Evolutionary conservation across 2,797 vertebrate species (phyloP).

Genomic region (Sebastes trivittatus): DNA sequence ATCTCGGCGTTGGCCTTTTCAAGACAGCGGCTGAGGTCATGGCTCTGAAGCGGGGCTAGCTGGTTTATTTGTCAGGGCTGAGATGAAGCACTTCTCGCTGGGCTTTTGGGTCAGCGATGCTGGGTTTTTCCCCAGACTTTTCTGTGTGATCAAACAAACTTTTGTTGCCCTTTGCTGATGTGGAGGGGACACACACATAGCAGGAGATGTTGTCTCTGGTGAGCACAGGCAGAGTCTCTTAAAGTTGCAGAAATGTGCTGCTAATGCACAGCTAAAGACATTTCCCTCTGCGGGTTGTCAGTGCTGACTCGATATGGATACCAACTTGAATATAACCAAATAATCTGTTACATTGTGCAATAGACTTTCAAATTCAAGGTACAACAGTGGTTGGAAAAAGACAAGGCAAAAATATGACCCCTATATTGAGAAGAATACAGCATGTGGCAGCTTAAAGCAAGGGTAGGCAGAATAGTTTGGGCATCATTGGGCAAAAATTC

Average conservation of each 20-base stretch:
- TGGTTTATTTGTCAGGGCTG: background rate
- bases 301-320: background rate
- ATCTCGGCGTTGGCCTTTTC: background rate
- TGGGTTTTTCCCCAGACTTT: background rate
- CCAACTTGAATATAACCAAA: background rate
- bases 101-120: background rate
- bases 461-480: no score
- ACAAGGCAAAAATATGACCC: background rate
- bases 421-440: background rate
- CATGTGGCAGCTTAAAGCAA: no score
- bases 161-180: background rate
- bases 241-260: background rate
- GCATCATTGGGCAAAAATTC: no score
- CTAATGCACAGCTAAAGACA: background rate
- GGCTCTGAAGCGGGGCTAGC: background rate
- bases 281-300: background rate
- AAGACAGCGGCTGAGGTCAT: background rate
- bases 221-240: background rate
- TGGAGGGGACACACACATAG: background rate
- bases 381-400: background rate
- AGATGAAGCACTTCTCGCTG: background rate
- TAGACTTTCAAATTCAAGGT: background rate
- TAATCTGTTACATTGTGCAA: background rate
- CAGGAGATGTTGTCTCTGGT: background rate
- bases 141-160: slow-evolving; percentile 15